phyloP scores from a whole-genome alignment of 2,113 vertebrate species.

The Rhegmatorhina hoffmannsi region DNA sequence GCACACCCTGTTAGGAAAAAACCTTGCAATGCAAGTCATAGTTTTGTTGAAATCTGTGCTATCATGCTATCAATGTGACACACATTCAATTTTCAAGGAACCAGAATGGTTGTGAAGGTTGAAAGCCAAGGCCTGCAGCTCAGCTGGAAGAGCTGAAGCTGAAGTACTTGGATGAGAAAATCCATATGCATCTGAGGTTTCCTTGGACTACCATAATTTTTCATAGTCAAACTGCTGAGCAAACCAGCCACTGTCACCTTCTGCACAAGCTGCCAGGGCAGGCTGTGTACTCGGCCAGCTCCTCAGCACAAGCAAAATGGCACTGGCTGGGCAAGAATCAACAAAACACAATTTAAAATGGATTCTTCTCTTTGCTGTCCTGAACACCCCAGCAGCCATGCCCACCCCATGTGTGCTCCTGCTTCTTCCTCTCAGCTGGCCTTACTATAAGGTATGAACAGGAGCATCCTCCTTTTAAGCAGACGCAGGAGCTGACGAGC shows the following conservation, averaged over 20 bases:
- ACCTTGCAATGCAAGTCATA: fast-evolving
- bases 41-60: background rate
- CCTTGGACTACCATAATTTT: background rate
- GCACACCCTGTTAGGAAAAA: background rate
- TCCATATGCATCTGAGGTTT: background rate
- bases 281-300: background rate
- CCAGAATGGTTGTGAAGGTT: background rate
- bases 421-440: background rate
- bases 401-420: background rate
- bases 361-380: background rate
- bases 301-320: background rate
- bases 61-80: background rate
- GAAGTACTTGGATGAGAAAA: background rate
- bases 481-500: background rate
- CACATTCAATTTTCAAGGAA: background rate
- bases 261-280: background rate
- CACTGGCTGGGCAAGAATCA: fast-evolving
- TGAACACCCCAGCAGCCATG: background rate
- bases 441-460: background rate
- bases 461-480: background rate
- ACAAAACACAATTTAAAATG: background rate
- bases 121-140: constrained; percentile 22
- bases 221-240: background rate
- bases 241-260: background rate
- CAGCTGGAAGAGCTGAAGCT: background rate